A percentile compares a stretch with the other conserved stretches of the same genome.
These are phyloP conservation scores for Oasisia sp. DNA, from an alignment of 2,888 invertebrate genomes.

Conservation along the genomic window DNA sequence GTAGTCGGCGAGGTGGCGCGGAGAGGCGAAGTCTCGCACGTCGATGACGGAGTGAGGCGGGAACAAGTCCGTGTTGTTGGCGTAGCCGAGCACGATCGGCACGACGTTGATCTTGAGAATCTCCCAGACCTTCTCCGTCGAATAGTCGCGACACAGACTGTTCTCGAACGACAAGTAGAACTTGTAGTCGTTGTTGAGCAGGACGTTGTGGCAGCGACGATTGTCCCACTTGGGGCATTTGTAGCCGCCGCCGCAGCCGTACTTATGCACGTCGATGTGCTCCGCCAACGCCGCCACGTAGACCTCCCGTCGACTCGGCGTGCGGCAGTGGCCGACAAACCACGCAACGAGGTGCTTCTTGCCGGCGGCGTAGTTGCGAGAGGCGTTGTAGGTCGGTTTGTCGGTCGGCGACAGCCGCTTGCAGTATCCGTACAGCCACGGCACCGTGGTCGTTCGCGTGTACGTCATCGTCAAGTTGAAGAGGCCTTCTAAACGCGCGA, in stretches of 20 bases:
- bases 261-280: background rate
- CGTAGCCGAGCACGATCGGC: slow-evolving; percentile 41
- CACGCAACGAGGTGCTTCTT: slow-evolving; percentile 25
- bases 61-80: slow-evolving; percentile 72
- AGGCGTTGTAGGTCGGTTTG: background rate
- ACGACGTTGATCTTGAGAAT: slow-evolving; percentile 30
- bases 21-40: slow-evolving; percentile 92
- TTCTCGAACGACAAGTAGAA: slow-evolving; percentile 30
- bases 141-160: slow-evolving; percentile 27
- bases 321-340: slow-evolving; percentile 27
- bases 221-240: background rate
- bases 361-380: background rate
- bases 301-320: slow-evolving; percentile 25
- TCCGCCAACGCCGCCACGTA: slow-evolving; percentile 8
- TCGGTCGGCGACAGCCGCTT: background rate
- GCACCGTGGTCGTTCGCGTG: slow-evolving; percentile 32
- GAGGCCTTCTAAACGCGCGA: background rate
- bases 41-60: slow-evolving; percentile 93
- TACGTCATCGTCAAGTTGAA: slow-evolving; percentile 39
- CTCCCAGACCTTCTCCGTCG: slow-evolving; percentile 26
- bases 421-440: slow-evolving; percentile 31
- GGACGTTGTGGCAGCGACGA: background rate
- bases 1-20: slow-evolving; percentile 87
- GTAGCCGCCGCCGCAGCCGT: slow-evolving; percentile 17
- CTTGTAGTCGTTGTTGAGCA: slow-evolving; percentile 23